A percentile compares a stretch with the other conserved stretches of the same genome.
phyloP scores from a whole-genome alignment of 2,888 invertebrate genomes.

The Eristalis arbustorum region DNA sequence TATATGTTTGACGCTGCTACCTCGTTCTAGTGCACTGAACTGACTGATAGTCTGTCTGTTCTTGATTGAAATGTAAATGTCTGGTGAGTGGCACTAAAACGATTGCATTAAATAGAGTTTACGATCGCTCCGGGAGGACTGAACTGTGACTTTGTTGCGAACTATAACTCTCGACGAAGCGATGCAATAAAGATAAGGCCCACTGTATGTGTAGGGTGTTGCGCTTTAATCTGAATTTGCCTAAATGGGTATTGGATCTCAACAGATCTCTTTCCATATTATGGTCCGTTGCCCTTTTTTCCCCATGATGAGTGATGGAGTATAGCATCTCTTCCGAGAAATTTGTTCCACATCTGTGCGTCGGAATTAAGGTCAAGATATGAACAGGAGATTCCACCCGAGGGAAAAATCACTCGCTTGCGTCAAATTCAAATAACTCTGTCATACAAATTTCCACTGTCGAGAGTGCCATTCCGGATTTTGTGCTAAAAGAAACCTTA shows the following conservation, averaged over 20 bases:
- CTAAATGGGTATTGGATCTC: too few relatives aligned
- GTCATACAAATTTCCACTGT: background rate
- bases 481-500: constrained; percentile 34
- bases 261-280: too few relatives aligned
- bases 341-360: background rate
- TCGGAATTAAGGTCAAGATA: background rate
- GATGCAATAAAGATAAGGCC: background rate
- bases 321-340: background rate
- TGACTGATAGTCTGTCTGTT: background rate
- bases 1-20: background rate
- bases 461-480: constrained; percentile 24
- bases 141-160: background rate
- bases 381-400: background rate
- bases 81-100: background rate
- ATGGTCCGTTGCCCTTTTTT: too few relatives aligned
- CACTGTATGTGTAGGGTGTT: too few relatives aligned
- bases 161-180: background rate
- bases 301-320: too few relatives aligned
- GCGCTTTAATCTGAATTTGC: too few relatives aligned
- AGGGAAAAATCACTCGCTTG: background rate
- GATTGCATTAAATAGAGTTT: background rate
- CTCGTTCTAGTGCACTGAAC: background rate
- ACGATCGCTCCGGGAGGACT: background rate
- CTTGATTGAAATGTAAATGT: background rate
- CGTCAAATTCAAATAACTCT: background rate